Evolutionary conservation across 1,140 invertebrate genomes (phyloP).

Genomic region (Ooceraea biroi): DNA sequence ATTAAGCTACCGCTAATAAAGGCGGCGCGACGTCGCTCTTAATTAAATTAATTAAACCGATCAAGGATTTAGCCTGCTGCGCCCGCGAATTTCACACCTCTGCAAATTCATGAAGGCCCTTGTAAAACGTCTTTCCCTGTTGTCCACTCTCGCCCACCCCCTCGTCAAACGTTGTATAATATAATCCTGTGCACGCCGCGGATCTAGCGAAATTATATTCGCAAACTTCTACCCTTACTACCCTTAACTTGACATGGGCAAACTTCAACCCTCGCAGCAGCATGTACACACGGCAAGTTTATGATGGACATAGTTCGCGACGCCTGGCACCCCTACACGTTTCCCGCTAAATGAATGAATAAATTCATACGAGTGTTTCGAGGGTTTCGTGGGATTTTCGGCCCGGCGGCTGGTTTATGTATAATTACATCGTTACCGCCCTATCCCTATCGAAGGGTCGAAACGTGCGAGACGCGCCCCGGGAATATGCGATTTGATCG

Average conservation of each 20-base stretch:
- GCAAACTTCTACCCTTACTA: neutral
- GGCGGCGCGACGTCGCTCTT: neutral
- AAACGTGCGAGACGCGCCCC: too few relatives aligned
- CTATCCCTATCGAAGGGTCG: too few relatives aligned
- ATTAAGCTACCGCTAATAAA: neutral
- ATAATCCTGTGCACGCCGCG: neutral
- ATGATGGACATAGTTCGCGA: neutral
- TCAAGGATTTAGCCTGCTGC: neutral
- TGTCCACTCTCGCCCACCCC: too few relatives aligned
- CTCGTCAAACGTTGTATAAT: neutral
- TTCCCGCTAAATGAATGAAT: neutral
- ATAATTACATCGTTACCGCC: too few relatives aligned
- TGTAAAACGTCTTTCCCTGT: neutral
- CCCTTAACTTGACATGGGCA: neutral
- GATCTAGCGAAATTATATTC: conserved; percentile 2
- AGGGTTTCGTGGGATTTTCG: too few relatives aligned
- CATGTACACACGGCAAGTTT: neutral
- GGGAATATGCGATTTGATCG: too few relatives aligned
- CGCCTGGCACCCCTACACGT: neutral
- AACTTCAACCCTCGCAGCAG: neutral
- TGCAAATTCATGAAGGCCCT: conserved; percentile 1
- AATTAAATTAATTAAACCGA: conserved; percentile 39
- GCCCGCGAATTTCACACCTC: neutral
- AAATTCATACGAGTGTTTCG: neutral
- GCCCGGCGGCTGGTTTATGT: too few relatives aligned